Percentiles rank a stretch among this genome's conserved stretches.
phyloP scores from a whole-genome alignment of 2,797 vertebrate species.

The Acrossocheilus wenchowensis region DNA sequence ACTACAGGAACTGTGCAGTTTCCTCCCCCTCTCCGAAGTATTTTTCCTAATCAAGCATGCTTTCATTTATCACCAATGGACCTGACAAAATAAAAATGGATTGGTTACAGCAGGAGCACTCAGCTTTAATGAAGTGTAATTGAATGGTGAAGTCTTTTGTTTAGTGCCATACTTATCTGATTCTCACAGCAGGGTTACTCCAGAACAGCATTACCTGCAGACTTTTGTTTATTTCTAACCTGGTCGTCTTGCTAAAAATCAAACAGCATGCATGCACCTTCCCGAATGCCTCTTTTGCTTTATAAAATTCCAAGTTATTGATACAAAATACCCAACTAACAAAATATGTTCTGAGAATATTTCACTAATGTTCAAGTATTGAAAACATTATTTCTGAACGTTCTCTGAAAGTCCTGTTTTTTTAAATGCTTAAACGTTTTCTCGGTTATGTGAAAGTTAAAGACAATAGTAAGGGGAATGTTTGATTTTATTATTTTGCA shows the following conservation, averaged over 20 bases:
- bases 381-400: not conserved
- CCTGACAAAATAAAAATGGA: slow-evolving; percentile 21
- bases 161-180: slow-evolving; percentile 27
- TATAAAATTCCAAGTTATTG: not conserved
- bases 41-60: not conserved
- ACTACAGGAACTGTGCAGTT: not conserved
- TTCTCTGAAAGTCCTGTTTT: not conserved
- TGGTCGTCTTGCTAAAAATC: not conserved
- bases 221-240: slow-evolving; percentile 35
- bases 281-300: not conserved
- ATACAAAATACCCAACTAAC: not conserved
- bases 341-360: not conserved
- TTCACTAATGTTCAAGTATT: not conserved
- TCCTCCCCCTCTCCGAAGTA: not conserved
- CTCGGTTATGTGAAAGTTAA: not conserved
- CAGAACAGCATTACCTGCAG: slow-evolving; percentile 29
- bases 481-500: not conserved
- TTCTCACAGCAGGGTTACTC: slow-evolving; percentile 13
- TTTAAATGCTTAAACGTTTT: not conserved
- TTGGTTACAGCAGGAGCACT: slow-evolving; percentile 30
- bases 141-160: slow-evolving; percentile 38
- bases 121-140: slow-evolving; percentile 43
- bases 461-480: not conserved
- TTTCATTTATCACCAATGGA: slow-evolving; percentile 14
- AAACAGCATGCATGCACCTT: not conserved